phyloP scores from a whole-genome alignment of 2,113 vertebrate species.

The Istiophorus platypterus region DNA sequence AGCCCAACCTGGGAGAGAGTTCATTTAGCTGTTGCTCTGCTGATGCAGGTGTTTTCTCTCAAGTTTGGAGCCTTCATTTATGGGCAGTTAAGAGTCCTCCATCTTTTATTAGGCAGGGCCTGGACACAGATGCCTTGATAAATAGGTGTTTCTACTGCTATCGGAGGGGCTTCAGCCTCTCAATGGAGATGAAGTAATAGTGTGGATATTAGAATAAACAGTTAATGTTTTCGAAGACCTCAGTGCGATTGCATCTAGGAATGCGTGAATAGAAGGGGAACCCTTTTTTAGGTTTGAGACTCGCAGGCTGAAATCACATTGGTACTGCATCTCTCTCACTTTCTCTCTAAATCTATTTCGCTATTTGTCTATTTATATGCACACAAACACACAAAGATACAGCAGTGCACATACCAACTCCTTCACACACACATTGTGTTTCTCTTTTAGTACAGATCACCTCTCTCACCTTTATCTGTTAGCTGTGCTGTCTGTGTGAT shows the following conservation, averaged over 20 bases:
- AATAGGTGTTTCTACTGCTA: slow-evolving; percentile 79
- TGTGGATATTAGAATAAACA: slow-evolving; percentile 70
- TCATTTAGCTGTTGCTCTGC: slow-evolving; percentile 76
- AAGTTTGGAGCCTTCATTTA: slow-evolving; percentile 80
- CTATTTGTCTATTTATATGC: slow-evolving; percentile 21
- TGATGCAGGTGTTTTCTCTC: slow-evolving; percentile 81
- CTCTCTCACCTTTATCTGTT: slow-evolving; percentile 67
- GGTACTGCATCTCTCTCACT: neutral
- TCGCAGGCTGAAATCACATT: slow-evolving; percentile 14
- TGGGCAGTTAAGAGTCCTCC: slow-evolving; percentile 82
- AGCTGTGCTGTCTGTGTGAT: slow-evolving; percentile 66
- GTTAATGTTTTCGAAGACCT: slow-evolving; percentile 72
- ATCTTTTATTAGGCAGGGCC: slow-evolving; percentile 74
- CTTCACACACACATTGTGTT: slow-evolving; percentile 28
- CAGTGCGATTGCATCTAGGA: slow-evolving; percentile 62
- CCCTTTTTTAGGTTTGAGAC: slow-evolving; percentile 15
- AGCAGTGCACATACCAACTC: neutral
- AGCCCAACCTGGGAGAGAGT: slow-evolving; percentile 75
- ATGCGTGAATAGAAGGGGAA: slow-evolving; percentile 59
- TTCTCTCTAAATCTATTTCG: slow-evolving; percentile 27
- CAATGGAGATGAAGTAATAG: slow-evolving; percentile 73
- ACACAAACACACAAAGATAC: slow-evolving; percentile 10
- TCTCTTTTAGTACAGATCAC: slow-evolving; percentile 52
- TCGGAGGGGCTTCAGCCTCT: slow-evolving; percentile 66
- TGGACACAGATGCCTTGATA: slow-evolving; percentile 68